phyloP scores from a whole-genome alignment of 2,113 vertebrate species.

The Panthera tigris region DNA sequence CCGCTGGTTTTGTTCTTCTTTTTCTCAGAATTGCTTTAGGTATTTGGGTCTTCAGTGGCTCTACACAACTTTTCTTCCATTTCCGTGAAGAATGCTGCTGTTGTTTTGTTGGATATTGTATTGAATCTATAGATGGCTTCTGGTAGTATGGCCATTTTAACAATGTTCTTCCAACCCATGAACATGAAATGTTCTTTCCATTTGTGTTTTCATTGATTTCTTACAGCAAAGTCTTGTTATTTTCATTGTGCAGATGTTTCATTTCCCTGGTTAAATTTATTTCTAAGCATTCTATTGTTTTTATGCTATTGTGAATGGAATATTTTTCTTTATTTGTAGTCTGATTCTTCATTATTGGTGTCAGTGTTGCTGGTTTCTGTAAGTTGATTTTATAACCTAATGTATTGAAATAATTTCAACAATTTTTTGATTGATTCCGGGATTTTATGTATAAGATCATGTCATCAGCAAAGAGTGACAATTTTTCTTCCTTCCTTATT shows the following conservation, averaged over 20 bases:
- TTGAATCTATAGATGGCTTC: background rate
- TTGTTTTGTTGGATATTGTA: background rate
- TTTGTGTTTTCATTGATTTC: background rate
- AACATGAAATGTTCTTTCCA: background rate
- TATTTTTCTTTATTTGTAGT: background rate
- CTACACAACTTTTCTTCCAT: background rate
- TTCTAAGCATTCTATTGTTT: background rate
- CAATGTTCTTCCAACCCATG: background rate
- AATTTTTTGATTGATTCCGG: background rate
- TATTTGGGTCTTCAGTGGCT: background rate
- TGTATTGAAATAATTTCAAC: background rate
- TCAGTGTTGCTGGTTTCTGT: background rate
- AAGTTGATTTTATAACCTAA: background rate
- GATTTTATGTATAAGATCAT: background rate
- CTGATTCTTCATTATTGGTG: background rate
- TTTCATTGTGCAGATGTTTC: background rate
- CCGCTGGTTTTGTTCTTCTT: background rate
- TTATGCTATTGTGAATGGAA: background rate
- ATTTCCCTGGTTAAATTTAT: background rate
- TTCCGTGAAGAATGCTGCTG: background rate
- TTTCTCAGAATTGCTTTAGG: background rate
- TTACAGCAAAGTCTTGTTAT: background rate
- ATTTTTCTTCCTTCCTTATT: background rate
- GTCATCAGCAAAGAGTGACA: background rate
- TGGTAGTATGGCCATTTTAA: background rate